A percentile compares a stretch with the other conserved stretches of the same genome.
These are phyloP conservation scores for Regulus satrapa DNA, from an alignment of 2,113 vertebrate genomes.

Conservation along the genomic window DNA sequence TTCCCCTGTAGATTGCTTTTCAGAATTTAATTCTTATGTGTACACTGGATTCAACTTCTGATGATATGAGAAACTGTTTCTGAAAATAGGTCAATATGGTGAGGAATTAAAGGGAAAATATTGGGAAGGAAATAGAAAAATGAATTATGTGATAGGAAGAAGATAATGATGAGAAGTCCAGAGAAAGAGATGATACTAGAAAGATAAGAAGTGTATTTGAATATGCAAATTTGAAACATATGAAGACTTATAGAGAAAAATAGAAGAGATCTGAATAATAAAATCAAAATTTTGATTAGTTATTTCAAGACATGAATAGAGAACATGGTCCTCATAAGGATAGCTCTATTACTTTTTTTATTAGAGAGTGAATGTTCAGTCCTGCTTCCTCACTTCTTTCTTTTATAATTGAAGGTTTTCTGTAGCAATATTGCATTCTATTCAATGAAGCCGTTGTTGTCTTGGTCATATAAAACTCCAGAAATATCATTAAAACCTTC, in stretches of 20 bases:
- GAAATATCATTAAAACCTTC: neutral
- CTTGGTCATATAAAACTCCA: neutral
- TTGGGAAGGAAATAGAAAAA: neutral
- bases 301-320: neutral
- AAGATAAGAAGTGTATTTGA: neutral
- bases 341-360: neutral
- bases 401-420: neutral
- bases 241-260: neutral
- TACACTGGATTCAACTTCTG: neutral
- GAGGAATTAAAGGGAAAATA: neutral
- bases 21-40: neutral
- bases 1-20: neutral
- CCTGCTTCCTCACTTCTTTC: neutral
- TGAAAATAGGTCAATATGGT: neutral
- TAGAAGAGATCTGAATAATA: neutral
- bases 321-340: neutral
- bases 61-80: neutral
- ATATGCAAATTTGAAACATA: neutral
- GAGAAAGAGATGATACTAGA: neutral
- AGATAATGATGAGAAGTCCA: neutral
- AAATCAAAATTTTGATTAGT: neutral
- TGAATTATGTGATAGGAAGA: neutral
- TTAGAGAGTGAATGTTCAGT: neutral
- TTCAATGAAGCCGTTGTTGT: neutral
- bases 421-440: neutral